Evolutionary conservation across 1,140 invertebrate species (phyloP), one percentile per base, ranked within the genome.

Genomic region (Orchestia grillus): DNA sequence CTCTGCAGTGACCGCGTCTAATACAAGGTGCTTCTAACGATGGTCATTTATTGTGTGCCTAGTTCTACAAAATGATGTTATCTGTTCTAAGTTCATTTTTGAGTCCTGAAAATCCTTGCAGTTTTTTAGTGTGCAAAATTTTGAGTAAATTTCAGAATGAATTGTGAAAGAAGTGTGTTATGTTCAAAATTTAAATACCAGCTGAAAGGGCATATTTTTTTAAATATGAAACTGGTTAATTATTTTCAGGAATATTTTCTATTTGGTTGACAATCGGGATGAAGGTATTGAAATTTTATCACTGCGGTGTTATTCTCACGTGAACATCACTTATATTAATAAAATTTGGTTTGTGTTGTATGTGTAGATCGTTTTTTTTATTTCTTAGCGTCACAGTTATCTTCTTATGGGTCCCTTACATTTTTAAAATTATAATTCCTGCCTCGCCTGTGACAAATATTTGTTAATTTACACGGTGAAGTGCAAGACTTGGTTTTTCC

Each of bases 1-100:
- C 88, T 42, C 88, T 90, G 41, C 88, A 47, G 92, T 94, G 92
- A 47, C 44, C 92, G 92, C 92, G 43, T 94, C 92, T 40, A 44
- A n/a, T 47, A 23, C 44, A 94, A 94, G 92, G 92, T 94, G 92
- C 88, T 90, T 90, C 0, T 43, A 23, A 4, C 3, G 28, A 36
- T 15, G 62, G 11, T 77, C 3, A 77, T 77, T 77, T 23, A 19
- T 77, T 77, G 11, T 77, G 62, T 23, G 28, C 36, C 36, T 36
- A 23, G 62, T 15, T 36, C 62, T 77, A 15, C 28, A 36, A 36
- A 77, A 23, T 77, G 28, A 77, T 77, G 36, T 19, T 36, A 28
- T 15, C 11, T 15, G 62, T 77, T 36, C 15, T 23, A 23, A 36
- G 28, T 77, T 36, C 11, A 23, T 77, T 15, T 28, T 3, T 77